Evolutionary conservation across 1,140 invertebrate species (phyloP), one percentile per base, ranked within the genome.

Genomic region (Bicyclus anynana): DNA sequence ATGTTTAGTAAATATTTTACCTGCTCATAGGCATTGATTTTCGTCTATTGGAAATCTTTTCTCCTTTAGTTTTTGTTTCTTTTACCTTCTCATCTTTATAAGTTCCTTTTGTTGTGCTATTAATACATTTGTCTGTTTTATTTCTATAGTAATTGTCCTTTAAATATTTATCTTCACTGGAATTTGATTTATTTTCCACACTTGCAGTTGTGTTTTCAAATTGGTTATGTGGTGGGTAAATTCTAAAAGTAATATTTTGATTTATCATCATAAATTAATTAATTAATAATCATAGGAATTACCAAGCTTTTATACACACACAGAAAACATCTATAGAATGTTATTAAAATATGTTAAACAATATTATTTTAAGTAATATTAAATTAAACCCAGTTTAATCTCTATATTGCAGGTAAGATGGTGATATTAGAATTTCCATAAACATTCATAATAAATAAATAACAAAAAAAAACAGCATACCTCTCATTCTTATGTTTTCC

Each of bases 31-130:
- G n/a, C 10, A 50, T 54, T 33, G 76, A 81, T 51, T 80, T 81
- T 20, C 74, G 62, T 55, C 78, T 75, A 35, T 76, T 49, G 6
- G 27, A 66, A 38, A 80, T 69, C 60, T 65, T 72, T 7, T 40
- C 55, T 29, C 65, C 40, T 44, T 20, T 20, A 44, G 17, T 20
- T 13, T 2, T 13, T n/a, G 9, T 2, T 53, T 48, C 53, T 33
- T 67, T 44, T 60, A 62, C 66, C 26, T 2, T 17, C 1, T 14
- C 16, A 46, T 50, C 14, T 46, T 42, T 54, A 26, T 48, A 42
- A 23, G 1, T 35, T 54, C 17, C 14, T 26, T 51, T 49, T 37
- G 47, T 14, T 42, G 14, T 50, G 0, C 54, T 33, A 40, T 49
- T 54, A 1, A 14, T 47, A n/a, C n/a, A n/a, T 48, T 53, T 59